Base-by-base conservation (phyloP, 2,888 invertebrate species). In the Scaptomyza parva region DNA sequence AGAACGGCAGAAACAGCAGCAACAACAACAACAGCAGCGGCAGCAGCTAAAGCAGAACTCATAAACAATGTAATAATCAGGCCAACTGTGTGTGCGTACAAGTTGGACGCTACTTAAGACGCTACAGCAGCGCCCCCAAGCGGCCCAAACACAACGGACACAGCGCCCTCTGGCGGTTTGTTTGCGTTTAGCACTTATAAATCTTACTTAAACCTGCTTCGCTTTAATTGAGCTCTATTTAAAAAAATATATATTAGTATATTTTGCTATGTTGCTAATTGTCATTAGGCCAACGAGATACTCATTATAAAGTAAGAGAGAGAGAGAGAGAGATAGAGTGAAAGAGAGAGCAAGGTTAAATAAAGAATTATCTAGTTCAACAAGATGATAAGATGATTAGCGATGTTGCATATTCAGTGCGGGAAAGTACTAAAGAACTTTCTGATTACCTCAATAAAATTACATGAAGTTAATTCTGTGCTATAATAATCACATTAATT, bases 31-130 rank as follows among this genome's bases (percentile, higher is more conserved):
- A n/a, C n/a, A n/a, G 60, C 63, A 48, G 37, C 33, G 20, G 17
- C 48, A 40, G 3, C 11, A 33, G 30, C 41, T 17, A 59, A 63
- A 62, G 69, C 68, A 61, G 62, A 67, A 72, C 86, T 83, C 82
- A 86, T 82, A 82, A 82, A 82, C 82, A 82, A 82, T 82, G 84
- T 86, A 82, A 82, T 82, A 71, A 81, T 82, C 78, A 85, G 86
- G 86, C 79, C 79, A 81, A 76, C 68, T 70, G 74, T 68, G 24
- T 35, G 61, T 68, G 68, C 60, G 67, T 51, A 39, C 50, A 39
- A 59, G 53, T 57, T 57, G 50, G 48, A 14, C 41, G 68, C 63
- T 64, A 48, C 71, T 75, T 76, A 76, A 76, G 74, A 67, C 76
- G 48, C 50, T 17, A 17, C 17, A 17, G 47, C 47, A 12, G 74